Percentiles rank a stretch among this genome's conserved stretches.
Conservation (phyloP, 2,888 invertebrate genomes). For the Orthosia gothica region DNA sequence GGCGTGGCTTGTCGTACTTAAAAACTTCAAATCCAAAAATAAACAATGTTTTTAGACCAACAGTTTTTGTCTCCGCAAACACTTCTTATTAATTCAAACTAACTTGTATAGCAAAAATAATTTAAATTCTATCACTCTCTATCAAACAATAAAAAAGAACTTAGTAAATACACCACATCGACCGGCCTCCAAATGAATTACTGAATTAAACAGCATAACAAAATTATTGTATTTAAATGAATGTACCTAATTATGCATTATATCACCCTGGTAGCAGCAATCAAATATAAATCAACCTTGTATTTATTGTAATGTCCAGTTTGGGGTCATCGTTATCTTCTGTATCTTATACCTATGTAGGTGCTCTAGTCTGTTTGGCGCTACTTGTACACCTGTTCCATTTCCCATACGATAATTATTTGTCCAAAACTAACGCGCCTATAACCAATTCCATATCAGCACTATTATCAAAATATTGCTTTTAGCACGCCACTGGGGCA, state of each 20-base stretch:
- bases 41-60: neutral
- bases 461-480: constrained; percentile 51
- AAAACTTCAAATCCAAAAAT: constrained; percentile 2
- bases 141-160: neutral
- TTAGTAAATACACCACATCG: constrained; percentile 21
- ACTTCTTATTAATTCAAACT: neutral
- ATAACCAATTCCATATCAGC: constrained; percentile 32
- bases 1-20: constrained; percentile 38
- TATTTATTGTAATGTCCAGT: constrained; percentile 59
- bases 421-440: constrained; percentile 26
- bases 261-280: constrained; percentile 52
- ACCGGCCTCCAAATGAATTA: constrained; percentile 34
- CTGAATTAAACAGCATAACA: constrained; percentile 25
- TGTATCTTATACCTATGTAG: constrained; percentile 46
- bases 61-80: neutral
- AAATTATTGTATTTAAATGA: constrained; percentile 53
- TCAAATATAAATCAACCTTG: constrained; percentile 66
- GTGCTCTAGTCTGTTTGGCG: constrained; percentile 31
- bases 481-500: constrained; percentile 37
- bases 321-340: constrained; percentile 66
- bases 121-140: constrained; percentile 6
- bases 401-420: constrained; percentile 40
- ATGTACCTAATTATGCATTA: constrained; percentile 39
- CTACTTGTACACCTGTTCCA: constrained; percentile 53
- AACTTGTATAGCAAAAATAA: neutral